A percentile compares a stretch with the other conserved stretches of the same genome.
These are phyloP conservation scores for Protula sp. DNA, from an alignment of 2,888 invertebrate species.

Conservation along the genomic window DNA sequence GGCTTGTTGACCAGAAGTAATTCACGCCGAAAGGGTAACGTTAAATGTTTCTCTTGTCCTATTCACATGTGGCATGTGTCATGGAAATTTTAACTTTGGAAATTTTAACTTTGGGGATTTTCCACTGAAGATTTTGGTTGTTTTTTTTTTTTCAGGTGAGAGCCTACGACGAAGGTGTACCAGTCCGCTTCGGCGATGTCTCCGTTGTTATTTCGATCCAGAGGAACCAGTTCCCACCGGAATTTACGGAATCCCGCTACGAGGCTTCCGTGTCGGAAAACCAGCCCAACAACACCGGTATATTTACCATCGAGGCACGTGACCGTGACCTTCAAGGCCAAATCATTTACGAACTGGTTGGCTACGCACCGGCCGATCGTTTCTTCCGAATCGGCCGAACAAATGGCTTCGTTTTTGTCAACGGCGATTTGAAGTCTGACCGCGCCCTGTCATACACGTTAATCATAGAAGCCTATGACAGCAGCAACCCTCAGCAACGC, in stretches of 20 bases:
- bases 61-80: no score
- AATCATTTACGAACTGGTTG: slow-evolving; percentile 20
- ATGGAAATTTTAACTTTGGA: no score
- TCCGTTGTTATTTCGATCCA: slow-evolving; percentile 15
- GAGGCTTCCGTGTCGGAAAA: slow-evolving; percentile 25
- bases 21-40: no score
- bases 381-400: slow-evolving; percentile 30
- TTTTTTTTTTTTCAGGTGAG: slow-evolving; percentile 11
- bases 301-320: slow-evolving; percentile 26
- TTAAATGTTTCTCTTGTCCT: no score
- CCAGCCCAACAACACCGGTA: slow-evolving; percentile 17
- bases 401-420: slow-evolving; percentile 20
- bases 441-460: slow-evolving; percentile 31
- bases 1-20: no score
- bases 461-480: slow-evolving; percentile 21
- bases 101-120: no score
- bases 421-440: slow-evolving; percentile 27
- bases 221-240: slow-evolving; percentile 19
- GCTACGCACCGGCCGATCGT: slow-evolving; percentile 25
- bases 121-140: no score
- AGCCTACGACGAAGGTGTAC: slow-evolving; percentile 21
- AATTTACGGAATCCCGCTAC: slow-evolving; percentile 24
- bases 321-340: slow-evolving; percentile 29
- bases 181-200: slow-evolving; percentile 14
- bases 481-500: slow-evolving; percentile 17